Base-by-base conservation (phyloP, 2,888 invertebrate genomes). In the Timandra comae region DNA sequence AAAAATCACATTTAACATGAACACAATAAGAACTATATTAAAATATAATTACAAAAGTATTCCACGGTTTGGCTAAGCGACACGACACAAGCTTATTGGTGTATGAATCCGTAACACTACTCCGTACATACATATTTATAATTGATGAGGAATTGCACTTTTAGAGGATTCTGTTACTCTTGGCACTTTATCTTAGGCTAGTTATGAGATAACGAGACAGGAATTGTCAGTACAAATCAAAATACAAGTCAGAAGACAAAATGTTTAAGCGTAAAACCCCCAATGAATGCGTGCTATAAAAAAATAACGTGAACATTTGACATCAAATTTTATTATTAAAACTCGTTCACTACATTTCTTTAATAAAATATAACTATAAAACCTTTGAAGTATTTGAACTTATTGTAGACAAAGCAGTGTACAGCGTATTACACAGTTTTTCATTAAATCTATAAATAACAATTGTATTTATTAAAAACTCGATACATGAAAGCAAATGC, bases 111-210 rank as follows among this genome's bases (percentile, higher is more conserved):
- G 6, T 16, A 16, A 16, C 16, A 43, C 49, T 48, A 51, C 33
- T 46, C 46, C 47, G 49, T 39, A 49, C 43, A 56, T 45, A 52
- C 47, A 57, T 34, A 33, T 30, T 29, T 27, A 48, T 71, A 72
- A 72, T 77, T 72, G 72, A 77, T 67, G 72, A 74, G 63, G 67
- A 81, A 78, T 78, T 78, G 84, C 79, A 77, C 74, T 77, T 79
- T 63, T 63, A 69, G 71, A 68, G 71, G 56, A 65, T 62, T 69
- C 66, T 56, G 68, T 66, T 60, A 70, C 68, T 73, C 75, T 84
- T 85, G 84, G 84, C 84, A 85, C 84, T 82, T 82, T 58, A 48
- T 71, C 78, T 82, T 82, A 85, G 55, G 55, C 74, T 81, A 80
- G 65, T 56, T 58, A 59, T 48, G 64, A 52, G 56, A 46, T 54